Percentiles rank a stretch among this genome's conserved stretches.
These are phyloP conservation scores for Sinocyclocheilus grahami DNA, from an alignment of 2,113 vertebrate genomes.

Conservation along the genomic window DNA sequence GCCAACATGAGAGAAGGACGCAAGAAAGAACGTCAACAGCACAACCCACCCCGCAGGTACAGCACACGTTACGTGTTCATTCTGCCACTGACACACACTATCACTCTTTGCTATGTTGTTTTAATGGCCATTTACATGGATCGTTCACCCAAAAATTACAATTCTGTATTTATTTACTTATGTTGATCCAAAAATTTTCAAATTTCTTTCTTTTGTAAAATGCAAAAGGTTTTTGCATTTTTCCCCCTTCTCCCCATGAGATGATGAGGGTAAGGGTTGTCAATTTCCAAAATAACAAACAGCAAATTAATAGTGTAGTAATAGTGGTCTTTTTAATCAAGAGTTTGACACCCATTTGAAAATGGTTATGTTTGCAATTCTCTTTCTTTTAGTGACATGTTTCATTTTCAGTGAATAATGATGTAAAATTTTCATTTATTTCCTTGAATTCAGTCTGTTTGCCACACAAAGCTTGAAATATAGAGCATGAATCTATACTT, in stretches of 20 bases:
- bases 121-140: neutral
- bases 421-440: too few species aligned
- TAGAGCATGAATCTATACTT: too few species aligned
- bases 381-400: too few species aligned
- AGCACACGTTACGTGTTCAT: constrained; percentile 6
- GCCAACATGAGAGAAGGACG: constrained; percentile 83
- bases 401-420: too few species aligned
- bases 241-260: neutral
- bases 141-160: neutral
- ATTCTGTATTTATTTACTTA: neutral
- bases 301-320: neutral
- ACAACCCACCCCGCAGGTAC: constrained; percentile 86
- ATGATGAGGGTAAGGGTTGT: neutral
- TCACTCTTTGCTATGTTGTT: neutral
- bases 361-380: neutral
- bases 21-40: constrained; percentile 85
- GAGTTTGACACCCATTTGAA: neutral
- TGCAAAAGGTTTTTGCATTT: too few species aligned
- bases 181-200: neutral
- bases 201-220: neutral
- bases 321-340: neutral
- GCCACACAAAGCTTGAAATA: too few species aligned
- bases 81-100: neutral
- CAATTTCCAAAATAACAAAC: neutral
- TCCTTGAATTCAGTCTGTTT: too few species aligned